Base-by-base conservation (phyloP, 2,888 invertebrate species). In the Cephus spinipes region DNA sequence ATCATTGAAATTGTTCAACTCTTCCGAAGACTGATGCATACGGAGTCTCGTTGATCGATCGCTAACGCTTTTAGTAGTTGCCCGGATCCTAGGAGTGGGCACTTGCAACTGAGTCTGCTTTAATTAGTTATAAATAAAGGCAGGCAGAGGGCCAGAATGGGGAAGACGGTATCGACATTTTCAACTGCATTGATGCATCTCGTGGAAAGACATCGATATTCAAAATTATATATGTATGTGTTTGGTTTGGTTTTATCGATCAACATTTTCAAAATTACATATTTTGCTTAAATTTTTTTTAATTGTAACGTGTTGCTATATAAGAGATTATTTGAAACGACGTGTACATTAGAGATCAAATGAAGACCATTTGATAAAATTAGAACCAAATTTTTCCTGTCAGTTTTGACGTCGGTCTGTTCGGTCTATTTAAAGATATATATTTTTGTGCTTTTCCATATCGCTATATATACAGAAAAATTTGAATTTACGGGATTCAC, bases 51-150 rank as follows among this genome's bases (percentile, higher is more conserved):
- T 55, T 33, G 55, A 80, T 82, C 77, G 79, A 81, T 79, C 79
- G 73, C 77, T 69, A 75, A 75, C 76, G 76, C 81, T 76, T 84
- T 73, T 73, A 77, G 77, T 80, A 77, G 80, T 85, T 85, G 86
- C 86, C 87, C 83, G 86, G 75, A 81, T 83, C 81, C 81, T 83
- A 81, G 81, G 68, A 81, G 85, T 81, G 79, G 78, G 82, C 79
- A 84, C 83, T 85, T 81, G 83, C 83, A 79, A 87, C 87, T 82
- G 82, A 80, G 81, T 82, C 82, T 82, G 80, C 83, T 86, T 88
- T 89, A 88, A 90, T 90, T 90, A 88, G 90, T 90, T 90, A 90
- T 88, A 91, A 90, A 90, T 90, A 90, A 87, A 87, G 85, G 77
- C 83, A 83, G 87, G 84, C 87, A 86, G 82, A 80, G 80, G 83